A percentile compares a stretch with the other conserved stretches of the same genome.
Conservation (phyloP, 35 echinoderm and acorn worm species). For the Eucidaris tribuloides region DNA sequence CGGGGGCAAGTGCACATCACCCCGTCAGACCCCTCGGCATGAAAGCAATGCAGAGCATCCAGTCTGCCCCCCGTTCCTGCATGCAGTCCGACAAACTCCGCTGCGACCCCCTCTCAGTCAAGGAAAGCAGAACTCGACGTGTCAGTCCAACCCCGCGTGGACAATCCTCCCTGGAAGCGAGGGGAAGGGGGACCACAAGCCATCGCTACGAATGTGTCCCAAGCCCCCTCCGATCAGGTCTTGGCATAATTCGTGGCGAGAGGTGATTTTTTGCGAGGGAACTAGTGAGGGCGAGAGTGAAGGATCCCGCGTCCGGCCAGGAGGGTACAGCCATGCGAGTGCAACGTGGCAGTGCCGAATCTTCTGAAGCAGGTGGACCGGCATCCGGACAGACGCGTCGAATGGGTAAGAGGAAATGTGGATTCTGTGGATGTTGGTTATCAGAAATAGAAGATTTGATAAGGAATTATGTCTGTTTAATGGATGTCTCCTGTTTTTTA, state of each 20-base stretch:
- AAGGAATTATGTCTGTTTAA: too few species aligned
- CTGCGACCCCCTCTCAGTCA: constrained; percentile 13
- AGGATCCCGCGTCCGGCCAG: constrained; percentile 2
- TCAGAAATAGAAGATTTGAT: too few species aligned
- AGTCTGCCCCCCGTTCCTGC: constrained; percentile 61
- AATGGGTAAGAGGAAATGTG: too few species aligned
- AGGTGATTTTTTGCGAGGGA: constrained; percentile 1
- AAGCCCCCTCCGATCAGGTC: background rate
- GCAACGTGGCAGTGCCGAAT: background rate
- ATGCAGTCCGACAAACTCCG: too few species aligned
- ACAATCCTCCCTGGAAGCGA: constrained; percentile 69
- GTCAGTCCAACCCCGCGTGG: constrained; percentile 65
- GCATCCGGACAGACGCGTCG: too few species aligned
- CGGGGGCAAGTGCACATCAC: constrained; percentile 8
- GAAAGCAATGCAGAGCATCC: constrained; percentile 89
- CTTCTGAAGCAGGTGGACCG: constrained; percentile 33
- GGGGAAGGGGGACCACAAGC: constrained; percentile 33
- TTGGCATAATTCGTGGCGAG: constrained; percentile 1
- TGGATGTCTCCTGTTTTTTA: too few species aligned
- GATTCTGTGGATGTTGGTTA: too few species aligned
- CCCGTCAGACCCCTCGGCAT: constrained; percentile 63
- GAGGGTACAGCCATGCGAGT: constrained; percentile 39
- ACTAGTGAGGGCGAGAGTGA: constrained; percentile 2
- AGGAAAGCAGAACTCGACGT: constrained; percentile 9
- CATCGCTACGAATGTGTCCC: background rate